phyloP scores from a whole-genome alignment of 2,888 invertebrate species.

The Netelia virgata region DNA sequence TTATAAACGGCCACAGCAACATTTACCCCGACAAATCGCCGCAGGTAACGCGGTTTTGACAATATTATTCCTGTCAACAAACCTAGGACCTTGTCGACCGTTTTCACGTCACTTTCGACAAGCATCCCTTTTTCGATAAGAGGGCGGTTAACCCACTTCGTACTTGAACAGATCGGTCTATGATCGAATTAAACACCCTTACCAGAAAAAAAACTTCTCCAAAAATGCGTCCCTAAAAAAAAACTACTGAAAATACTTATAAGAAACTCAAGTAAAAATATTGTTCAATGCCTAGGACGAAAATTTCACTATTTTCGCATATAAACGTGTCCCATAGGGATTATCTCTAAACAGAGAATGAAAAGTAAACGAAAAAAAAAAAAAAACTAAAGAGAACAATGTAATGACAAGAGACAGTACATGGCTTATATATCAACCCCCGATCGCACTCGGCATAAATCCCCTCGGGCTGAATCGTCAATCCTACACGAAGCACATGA shows the following conservation, averaged over 20 bases:
- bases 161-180: background rate
- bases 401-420: background rate
- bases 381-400: background rate
- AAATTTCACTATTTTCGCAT: too few relatives aligned
- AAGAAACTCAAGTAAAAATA: too few relatives aligned
- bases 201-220: background rate
- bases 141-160: background rate
- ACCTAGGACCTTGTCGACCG: background rate
- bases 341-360: too few relatives aligned
- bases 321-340: too few relatives aligned
- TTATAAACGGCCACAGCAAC: background rate
- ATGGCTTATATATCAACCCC: background rate
- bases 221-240: too few relatives aligned
- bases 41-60: background rate
- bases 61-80: conserved; percentile 8
- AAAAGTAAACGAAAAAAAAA: background rate
- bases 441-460: background rate
- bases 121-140: background rate
- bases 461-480: conserved; percentile 2
- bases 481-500: background rate
- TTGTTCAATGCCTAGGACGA: too few relatives aligned
- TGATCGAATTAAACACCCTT: background rate
- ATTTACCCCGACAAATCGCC: background rate
- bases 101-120: background rate
- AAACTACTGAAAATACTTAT: too few relatives aligned